These are phyloP conservation scores for Zaprionus ghesquierei DNA, from an alignment of 1,140 invertebrate genomes.

Conservation along the genomic window DNA sequence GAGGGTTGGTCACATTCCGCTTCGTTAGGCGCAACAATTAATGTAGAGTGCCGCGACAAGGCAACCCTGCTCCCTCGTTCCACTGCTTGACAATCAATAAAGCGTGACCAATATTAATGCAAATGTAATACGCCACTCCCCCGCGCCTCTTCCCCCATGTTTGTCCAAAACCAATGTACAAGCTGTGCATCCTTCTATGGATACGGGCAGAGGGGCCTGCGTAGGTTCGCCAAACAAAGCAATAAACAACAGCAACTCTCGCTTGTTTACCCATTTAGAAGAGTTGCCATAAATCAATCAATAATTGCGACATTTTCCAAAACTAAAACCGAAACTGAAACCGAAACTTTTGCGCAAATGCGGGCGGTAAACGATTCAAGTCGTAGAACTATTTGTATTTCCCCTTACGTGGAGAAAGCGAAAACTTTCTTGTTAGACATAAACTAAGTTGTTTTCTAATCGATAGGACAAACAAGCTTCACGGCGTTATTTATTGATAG, in stretches of 20 bases:
- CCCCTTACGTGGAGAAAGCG: not conserved
- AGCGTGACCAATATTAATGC: conserved; percentile 70
- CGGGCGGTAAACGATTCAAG: conserved; percentile 16
- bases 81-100: conserved; percentile 57
- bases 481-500: not conserved
- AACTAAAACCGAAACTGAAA: not conserved
- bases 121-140: conserved; percentile 26
- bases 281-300: conserved; percentile 71
- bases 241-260: conserved; percentile 22
- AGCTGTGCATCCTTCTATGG: conserved; percentile 42
- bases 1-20: conserved; percentile 62
- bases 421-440: not conserved
- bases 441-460: not conserved
- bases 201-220: not conserved
- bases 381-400: not conserved
- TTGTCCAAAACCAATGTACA: conserved; percentile 4
- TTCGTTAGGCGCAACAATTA: conserved; percentile 75
- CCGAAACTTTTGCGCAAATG: conserved; percentile 39
- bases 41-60: conserved; percentile 14
- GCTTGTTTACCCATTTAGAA: conserved; percentile 43
- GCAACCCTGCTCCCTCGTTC: conserved; percentile 11
- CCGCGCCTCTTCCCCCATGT: not conserved
- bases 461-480: not conserved
- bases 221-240: conserved; percentile 1
- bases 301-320: conserved; percentile 26